Evolutionary conservation across 2,888 invertebrate species (phyloP).

Genomic region (Liopterus haemorrhoidalis): DNA sequence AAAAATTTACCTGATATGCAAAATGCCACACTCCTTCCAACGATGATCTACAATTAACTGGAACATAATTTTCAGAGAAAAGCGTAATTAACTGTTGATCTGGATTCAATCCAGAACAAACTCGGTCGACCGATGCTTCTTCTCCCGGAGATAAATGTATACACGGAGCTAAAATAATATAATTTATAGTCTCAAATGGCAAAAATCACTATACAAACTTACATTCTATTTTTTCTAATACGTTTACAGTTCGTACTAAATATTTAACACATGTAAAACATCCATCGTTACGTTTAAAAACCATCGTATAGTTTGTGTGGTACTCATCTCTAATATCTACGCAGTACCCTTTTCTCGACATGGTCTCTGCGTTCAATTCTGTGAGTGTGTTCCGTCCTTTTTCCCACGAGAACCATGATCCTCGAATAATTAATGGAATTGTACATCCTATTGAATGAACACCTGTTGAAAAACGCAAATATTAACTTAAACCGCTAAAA

Average conservation of each 20-base stretch:
- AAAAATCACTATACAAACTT: conserved; percentile 37
- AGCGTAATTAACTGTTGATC: conserved; percentile 79
- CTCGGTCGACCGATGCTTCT: conserved; percentile 66
- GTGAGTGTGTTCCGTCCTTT: conserved; percentile 76
- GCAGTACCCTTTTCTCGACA: conserved; percentile 70
- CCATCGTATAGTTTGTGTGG: conserved; percentile 79
- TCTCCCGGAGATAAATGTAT: conserved; percentile 60
- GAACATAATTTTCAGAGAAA: conserved; percentile 84
- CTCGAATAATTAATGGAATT: conserved; percentile 73
- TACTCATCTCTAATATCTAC: conserved; percentile 65
- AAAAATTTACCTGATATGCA: conserved; percentile 62
- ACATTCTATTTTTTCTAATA: conserved; percentile 85
- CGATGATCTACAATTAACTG: conserved; percentile 86
- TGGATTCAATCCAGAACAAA: conserved; percentile 67
- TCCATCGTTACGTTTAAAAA: conserved; percentile 59
- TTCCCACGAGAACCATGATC: conserved; percentile 90
- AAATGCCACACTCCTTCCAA: conserved; percentile 96
- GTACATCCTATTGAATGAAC: too few relatives aligned
- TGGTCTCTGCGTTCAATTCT: conserved; percentile 71
- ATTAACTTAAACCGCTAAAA: too few relatives aligned
- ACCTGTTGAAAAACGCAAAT: too few relatives aligned
- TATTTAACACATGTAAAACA: conserved; percentile 85
- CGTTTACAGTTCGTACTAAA: conserved; percentile 78
- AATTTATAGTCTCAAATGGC: not conserved
- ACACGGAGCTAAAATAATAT: conserved; percentile 57